Base-by-base conservation (phyloP, 2,113 vertebrate species). In the Triplophysa rosa region DNA sequence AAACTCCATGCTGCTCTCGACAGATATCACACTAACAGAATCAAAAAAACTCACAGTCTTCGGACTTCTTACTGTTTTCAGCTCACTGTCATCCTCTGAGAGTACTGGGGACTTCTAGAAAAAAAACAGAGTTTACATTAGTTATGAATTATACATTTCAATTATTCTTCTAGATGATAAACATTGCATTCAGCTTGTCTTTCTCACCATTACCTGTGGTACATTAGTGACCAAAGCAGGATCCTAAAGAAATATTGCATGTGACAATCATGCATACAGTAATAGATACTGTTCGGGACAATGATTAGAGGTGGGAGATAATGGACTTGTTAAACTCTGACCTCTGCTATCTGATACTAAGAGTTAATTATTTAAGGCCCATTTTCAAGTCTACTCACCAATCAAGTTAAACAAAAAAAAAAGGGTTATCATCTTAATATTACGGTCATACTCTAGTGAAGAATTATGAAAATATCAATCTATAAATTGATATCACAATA, bases 1-100 rank as follows among this genome's bases (percentile, higher is more conserved):
- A 86, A 97, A 88, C 88, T 98, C 98, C 97, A 98, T 99, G 87
- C 86, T 93, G 84, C 89, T 87, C 83, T 89, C 91, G 64, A 88
- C 86, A 69, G 93, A 80, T 87, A 93, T 92, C 71, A 93, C 80
- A 88, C 91, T 89, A 80, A 93, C 89, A 24, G 95, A 89, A 82
- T 96, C 94, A 85, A 92, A 90, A 88, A 92, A 92, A 87, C 91
- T 94, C 91, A 95, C 95, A 86, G 93, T 91, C 87, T 93, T 92
- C 86, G 86, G 87, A 82, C 93, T 91, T 91, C 89, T 92, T 84
- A 93, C 91, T 86, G 84, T 92, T 67, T 80, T 90, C 47, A 91
- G 91, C 69, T 92, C 91, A 93, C 91, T 90, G 86, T 92, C 96
- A 98, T 98, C 94, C 86, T 98, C 94, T 47, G 89, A 79, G 49